phyloP scores from a whole-genome alignment of 2,888 invertebrate species.

The Amphimallon solstitiale region DNA sequence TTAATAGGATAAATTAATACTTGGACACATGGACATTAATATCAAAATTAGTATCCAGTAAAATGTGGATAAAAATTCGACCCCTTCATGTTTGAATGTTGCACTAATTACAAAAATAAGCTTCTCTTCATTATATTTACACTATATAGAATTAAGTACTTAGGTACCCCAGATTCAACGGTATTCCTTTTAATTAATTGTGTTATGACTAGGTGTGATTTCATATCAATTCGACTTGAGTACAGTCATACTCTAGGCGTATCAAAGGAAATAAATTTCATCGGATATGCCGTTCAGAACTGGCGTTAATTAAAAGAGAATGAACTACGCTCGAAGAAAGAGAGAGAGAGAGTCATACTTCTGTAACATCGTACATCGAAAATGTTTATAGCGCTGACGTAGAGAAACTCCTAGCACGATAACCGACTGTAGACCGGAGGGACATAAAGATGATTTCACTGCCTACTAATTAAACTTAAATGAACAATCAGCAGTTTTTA shows the following conservation, averaged over 20 bases:
- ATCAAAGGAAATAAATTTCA: conserved; percentile 29
- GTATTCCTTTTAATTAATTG: conserved; percentile 4
- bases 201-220: conserved; percentile 7
- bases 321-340: not conserved
- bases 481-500: conserved; percentile 63
- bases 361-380: not conserved
- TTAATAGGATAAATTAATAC: too few relatives aligned
- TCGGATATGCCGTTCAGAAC: conserved; percentile 17
- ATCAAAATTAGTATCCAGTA: too few relatives aligned
- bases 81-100: too few relatives aligned
- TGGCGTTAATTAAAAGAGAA: conserved; percentile 25
- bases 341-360: not conserved
- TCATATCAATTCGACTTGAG: conserved; percentile 18
- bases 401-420: not conserved
- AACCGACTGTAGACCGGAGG: conserved; percentile 15
- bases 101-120: too few relatives aligned
- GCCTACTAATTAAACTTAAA: conserved; percentile 62
- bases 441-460: conserved; percentile 56
- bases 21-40: too few relatives aligned
- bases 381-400: conserved; percentile 11
- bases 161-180: too few relatives aligned
- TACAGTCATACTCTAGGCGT: conserved; percentile 9
- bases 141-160: too few relatives aligned
- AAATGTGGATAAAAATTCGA: too few relatives aligned
- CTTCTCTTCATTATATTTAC: too few relatives aligned